Conservation (phyloP, 2,113 vertebrate species). For the Cepphus grylle region DNA sequence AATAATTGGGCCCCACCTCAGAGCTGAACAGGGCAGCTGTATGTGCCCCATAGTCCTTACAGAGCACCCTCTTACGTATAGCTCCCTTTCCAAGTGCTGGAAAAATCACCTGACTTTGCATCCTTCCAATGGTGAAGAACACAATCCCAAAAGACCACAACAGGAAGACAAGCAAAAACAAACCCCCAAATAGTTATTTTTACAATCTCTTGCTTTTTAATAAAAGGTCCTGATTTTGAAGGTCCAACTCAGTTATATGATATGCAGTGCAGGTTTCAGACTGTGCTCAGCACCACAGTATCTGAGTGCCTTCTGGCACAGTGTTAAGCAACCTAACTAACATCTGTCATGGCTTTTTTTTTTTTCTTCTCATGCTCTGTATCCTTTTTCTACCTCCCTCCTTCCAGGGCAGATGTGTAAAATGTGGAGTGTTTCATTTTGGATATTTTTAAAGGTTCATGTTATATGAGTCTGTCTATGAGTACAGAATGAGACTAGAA, state of each 20-base stretch:
- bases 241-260: neutral
- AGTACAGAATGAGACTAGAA: neutral
- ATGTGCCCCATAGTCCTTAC: too few relatives aligned
- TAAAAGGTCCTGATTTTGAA: neutral
- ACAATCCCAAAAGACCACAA: neutral
- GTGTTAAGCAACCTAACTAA: constrained; percentile 16
- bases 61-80: fast-evolving
- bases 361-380: neutral
- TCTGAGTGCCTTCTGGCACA: constrained; percentile 22
- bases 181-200: neutral
- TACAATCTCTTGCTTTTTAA: neutral
- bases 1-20: fast-evolving
- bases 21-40: neutral
- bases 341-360: constrained; percentile 30
- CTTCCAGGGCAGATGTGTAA: neutral
- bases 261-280: neutral
- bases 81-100: neutral
- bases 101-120: neutral
- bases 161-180: neutral
- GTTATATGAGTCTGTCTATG: neutral
- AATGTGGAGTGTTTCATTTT: neutral
- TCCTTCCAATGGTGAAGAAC: neutral
- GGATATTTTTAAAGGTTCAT: neutral
- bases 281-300: neutral
- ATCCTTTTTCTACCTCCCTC: neutral